Evolutionary conservation across 1,140 invertebrate species (phyloP), one percentile per base, ranked within the genome.

Genomic region (Cyclina sinensis): DNA sequence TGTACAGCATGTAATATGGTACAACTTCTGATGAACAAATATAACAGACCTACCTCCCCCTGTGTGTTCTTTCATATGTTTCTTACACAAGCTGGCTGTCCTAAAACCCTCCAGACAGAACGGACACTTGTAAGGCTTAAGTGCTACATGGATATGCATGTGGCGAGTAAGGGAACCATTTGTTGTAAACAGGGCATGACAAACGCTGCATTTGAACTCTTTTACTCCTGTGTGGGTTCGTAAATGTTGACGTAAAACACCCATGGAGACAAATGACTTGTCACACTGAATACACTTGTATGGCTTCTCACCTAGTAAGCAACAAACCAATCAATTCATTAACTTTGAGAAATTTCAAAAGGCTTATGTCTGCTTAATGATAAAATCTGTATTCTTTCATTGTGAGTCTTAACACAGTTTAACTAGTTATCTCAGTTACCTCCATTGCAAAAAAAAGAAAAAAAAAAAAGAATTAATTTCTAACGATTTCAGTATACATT

Each of bases 91-190:
- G 14, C 92, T 88, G 4, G 95, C 94, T 0, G 96, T 96, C 18
- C 94, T 94, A 91, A 96, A 97, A 82, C 92, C 94, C 24, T 94
- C 92, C 7, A 90, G 89, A 91, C 96, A 97, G 57, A 95, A 93
- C 1, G 93, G 89, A 90, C 96, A 97, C 35, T 94, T 94, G 84
- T 92, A 94, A 16, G 93, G 92, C 46, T 92, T 91, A 18, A 79
- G 89, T 14, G 89, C 90, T 7, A 89, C 91, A 88, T 96, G 95
- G 18, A 94, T 93, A 35, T 91, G 87, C 94, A 94, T 94, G 87
- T 96, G 95, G 5, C 95, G 91, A 12, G 91, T 93, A 12, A 96
- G 92, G 12, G 94, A 94, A 27, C 94, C 94, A 74, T 95, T 95
- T 4, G 95, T 95, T 1, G 95, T 94, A 84, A 96, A 96, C 4